phyloP scores from a whole-genome alignment of 2,113 vertebrate species.

The Regulus satrapa region DNA sequence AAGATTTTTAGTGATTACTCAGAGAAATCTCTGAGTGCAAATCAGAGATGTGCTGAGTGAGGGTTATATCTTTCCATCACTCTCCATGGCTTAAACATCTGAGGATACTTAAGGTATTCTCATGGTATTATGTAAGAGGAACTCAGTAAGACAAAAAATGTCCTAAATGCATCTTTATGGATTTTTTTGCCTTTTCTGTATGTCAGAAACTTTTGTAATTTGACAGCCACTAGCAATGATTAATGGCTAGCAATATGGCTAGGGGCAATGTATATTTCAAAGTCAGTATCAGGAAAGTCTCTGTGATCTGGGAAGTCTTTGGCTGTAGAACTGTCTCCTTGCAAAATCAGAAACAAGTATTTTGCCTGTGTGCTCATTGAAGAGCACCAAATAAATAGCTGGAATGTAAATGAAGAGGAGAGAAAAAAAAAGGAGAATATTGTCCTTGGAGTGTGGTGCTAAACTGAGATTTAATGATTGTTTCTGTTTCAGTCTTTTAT shows the following conservation, averaged over 20 bases:
- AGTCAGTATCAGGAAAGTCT: background rate
- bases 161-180: background rate
- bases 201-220: background rate
- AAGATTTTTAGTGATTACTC: background rate
- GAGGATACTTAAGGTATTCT: background rate
- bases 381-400: background rate
- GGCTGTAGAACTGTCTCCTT: background rate
- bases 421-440: background rate
- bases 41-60: background rate
- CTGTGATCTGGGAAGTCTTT: background rate
- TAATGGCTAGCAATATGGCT: background rate
- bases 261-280: background rate
- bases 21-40: background rate
- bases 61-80: background rate
- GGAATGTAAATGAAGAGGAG: background rate
- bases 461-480: background rate
- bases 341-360: background rate
- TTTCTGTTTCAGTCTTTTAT: background rate
- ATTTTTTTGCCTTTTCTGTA: background rate
- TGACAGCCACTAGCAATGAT: background rate
- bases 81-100: background rate
- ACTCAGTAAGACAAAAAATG: background rate
- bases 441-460: background rate
- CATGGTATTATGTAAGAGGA: background rate
- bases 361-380: background rate